These are phyloP conservation scores for Hedychridium roseum DNA, from an alignment of 2,888 invertebrate species.

Conservation along the genomic window DNA sequence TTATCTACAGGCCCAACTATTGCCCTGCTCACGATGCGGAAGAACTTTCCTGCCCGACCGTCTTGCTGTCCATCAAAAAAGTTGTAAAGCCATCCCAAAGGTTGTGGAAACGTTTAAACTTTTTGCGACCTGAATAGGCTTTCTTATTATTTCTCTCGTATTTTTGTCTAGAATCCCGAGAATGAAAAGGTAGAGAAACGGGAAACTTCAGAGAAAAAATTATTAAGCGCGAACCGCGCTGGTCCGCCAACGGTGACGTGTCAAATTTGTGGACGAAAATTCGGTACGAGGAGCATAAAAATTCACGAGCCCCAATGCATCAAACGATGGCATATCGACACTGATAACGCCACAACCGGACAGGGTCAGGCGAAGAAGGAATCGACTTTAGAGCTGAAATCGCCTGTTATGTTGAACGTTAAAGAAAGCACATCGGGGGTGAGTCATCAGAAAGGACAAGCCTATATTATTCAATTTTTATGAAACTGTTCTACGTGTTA, in stretches of 20 bases:
- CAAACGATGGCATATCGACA: slow-evolving; percentile 70
- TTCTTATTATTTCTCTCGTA: background rate
- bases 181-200: slow-evolving; percentile 13
- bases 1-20: slow-evolving; percentile 64
- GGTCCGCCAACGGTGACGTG: slow-evolving; percentile 63
- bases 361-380: too few species aligned
- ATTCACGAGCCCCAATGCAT: slow-evolving; percentile 76
- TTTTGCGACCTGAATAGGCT: too few species aligned
- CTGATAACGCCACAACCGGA: slow-evolving; percentile 37
- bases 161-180: slow-evolving; percentile 6
- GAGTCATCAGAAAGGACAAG: slow-evolving; percentile 30
- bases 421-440: slow-evolving; percentile 35
- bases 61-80: slow-evolving; percentile 69
- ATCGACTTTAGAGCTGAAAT: slow-evolving; percentile 1
- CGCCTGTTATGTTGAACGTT: background rate
- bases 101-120: slow-evolving; percentile 7
- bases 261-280: slow-evolving; percentile 73
- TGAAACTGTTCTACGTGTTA: too few species aligned
- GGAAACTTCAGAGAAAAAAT: background rate
- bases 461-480: slow-evolving; percentile 17
- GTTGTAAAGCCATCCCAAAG: slow-evolving; percentile 51
- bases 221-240: slow-evolving; percentile 4
- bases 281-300: slow-evolving; percentile 70
- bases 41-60: slow-evolving; percentile 76
- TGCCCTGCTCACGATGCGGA: slow-evolving; percentile 73